Evolutionary conservation across 30 jellyfish, hydroid and myxozoan genomes (phyloP).

Genomic region (Turritopsis rubra): DNA sequence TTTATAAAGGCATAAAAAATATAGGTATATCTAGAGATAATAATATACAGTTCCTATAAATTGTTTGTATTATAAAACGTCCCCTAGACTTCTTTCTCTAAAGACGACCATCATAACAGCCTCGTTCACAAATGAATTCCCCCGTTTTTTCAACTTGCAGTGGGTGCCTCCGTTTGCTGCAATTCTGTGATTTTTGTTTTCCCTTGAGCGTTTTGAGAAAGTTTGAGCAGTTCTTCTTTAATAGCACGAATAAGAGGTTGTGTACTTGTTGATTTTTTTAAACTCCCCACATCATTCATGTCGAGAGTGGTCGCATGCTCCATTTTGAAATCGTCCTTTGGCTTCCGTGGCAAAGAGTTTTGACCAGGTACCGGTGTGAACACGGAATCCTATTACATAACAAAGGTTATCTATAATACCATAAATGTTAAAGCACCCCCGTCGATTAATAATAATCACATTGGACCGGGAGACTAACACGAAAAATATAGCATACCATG

Average conservation of each 20-base stretch:
- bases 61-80: neutral
- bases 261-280: constrained; percentile 26
- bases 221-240: constrained; percentile 69
- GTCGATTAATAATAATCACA: too few relatives aligned
- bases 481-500: too few relatives aligned
- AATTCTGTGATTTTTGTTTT: constrained; percentile 55
- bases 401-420: too few relatives aligned
- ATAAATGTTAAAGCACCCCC: too few relatives aligned
- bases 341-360: constrained; percentile 48
- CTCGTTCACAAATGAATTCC: neutral
- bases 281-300: constrained; percentile 36
- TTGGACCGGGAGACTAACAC: too few relatives aligned
- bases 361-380: neutral
- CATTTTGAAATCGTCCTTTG: constrained; percentile 44
- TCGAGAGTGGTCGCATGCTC: constrained; percentile 69
- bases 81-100: neutral
- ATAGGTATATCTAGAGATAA: neutral
- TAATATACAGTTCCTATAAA: neutral
- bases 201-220: constrained; percentile 63
- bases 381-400: neutral
- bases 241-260: constrained; percentile 94
- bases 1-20: too few relatives aligned
- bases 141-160: neutral
- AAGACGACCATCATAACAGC: neutral
- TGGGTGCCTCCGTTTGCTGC: neutral